A percentile compares a stretch with the other conserved stretches of the same genome.
Evolutionary conservation across 2,797 vertebrate species (phyloP).

Genomic region (Esox masquinongy): DNA sequence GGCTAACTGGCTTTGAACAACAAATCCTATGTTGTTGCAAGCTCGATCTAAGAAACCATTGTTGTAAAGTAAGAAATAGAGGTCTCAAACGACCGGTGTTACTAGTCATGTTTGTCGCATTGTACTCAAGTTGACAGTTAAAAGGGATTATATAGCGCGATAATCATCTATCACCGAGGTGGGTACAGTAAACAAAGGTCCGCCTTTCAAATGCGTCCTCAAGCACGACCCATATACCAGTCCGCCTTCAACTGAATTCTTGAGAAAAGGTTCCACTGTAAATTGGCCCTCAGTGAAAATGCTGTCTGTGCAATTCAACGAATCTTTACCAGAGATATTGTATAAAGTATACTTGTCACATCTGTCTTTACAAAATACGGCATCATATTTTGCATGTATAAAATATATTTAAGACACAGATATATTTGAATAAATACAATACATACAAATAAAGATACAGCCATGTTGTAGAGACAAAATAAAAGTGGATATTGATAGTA

Average conservation of each 20-base stretch:
- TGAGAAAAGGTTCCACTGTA: neutral
- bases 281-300: neutral
- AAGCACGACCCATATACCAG: neutral
- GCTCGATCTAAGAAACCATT: neutral
- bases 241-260: neutral
- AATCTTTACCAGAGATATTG: too few species aligned
- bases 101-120: neutral
- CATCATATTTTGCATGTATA: too few species aligned
- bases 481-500: too few species aligned
- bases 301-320: neutral
- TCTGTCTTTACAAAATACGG: too few species aligned
- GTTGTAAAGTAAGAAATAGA: slow-evolving; percentile 27
- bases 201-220: neutral
- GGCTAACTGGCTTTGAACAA: slow-evolving; percentile 35
- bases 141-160: too few species aligned
- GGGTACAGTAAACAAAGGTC: neutral
- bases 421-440: too few species aligned
- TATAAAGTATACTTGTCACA: too few species aligned
- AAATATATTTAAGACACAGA: too few species aligned
- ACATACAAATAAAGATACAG: too few species aligned
- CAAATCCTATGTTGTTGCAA: slow-evolving; percentile 27
- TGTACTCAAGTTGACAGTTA: neutral
- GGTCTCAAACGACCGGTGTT: slow-evolving; percentile 34
- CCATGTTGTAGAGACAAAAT: too few species aligned
- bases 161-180: too few species aligned